phyloP scores from a whole-genome alignment of 2,888 invertebrate species.

The Heliconius aoede region DNA sequence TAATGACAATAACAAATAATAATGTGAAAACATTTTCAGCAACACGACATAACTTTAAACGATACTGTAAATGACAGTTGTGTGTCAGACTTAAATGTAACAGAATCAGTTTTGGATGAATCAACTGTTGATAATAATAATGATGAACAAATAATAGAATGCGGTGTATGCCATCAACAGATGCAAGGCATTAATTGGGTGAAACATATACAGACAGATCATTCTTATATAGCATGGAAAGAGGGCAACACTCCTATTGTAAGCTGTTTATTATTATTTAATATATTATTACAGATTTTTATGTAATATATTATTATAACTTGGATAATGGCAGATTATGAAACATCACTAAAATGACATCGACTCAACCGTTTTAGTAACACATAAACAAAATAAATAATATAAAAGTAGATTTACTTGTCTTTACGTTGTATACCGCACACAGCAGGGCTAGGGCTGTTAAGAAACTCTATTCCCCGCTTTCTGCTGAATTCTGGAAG shows the following conservation, averaged over 20 bases:
- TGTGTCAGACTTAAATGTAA: constrained; percentile 6
- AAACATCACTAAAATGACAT: background rate
- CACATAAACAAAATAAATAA: too few species aligned
- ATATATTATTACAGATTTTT: background rate
- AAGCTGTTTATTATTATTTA: constrained; percentile 52
- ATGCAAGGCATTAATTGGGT: constrained; percentile 52
- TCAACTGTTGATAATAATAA: constrained; percentile 13
- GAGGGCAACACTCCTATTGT: constrained; percentile 80
- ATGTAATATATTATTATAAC: too few species aligned
- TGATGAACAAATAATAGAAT: constrained; percentile 2
- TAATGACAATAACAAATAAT: background rate
- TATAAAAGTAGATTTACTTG: too few species aligned
- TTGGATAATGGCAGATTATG: background rate
- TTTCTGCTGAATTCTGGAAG: too few species aligned
- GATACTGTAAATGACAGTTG: constrained; percentile 7
- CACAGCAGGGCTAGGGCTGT: too few species aligned
- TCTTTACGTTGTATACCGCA: too few species aligned
- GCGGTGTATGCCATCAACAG: constrained; percentile 24
- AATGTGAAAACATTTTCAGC: background rate
- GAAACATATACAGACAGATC: constrained; percentile 74
- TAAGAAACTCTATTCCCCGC: too few species aligned
- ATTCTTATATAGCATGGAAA: constrained; percentile 84
- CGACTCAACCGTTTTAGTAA: background rate
- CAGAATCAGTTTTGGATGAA: background rate
- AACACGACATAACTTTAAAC: constrained; percentile 2